Percentiles rank a stretch among this genome's conserved stretches.
phyloP scores from a whole-genome alignment of 2,888 invertebrate genomes.

The Lissocephala sabroskyi region DNA sequence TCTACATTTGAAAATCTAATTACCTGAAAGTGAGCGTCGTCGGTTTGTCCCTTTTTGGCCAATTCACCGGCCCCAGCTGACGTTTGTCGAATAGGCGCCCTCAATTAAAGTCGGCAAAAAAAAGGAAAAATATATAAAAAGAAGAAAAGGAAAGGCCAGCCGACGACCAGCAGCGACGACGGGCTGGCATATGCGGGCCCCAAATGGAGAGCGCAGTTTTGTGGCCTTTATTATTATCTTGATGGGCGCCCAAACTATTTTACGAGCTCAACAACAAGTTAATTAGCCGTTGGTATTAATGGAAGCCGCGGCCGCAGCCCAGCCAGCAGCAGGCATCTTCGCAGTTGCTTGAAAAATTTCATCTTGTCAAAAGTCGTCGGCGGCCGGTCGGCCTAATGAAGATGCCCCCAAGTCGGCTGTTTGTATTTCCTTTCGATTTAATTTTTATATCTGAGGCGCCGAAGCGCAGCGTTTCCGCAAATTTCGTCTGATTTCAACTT shows the following conservation, averaged over 20 bases:
- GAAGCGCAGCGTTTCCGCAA: constrained; percentile 14
- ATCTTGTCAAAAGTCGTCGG: constrained; percentile 55
- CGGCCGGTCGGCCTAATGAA: no score
- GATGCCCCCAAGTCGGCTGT: constrained; percentile 1
- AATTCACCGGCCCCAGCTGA: constrained; percentile 36
- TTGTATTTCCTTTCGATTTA: constrained; percentile 6
- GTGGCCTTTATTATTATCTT: constrained; percentile 48
- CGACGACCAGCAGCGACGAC: no score
- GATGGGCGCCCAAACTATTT: constrained; percentile 60
- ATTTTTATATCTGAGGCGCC: no score
- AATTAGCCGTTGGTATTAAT: constrained; percentile 58
- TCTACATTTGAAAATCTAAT: constrained; percentile 59
- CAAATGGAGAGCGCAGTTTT: neutral
- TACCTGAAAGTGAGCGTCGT: constrained; percentile 53
- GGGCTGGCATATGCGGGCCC: constrained; percentile 8
- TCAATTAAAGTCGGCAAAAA: constrained; percentile 16
- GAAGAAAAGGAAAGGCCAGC: no score
- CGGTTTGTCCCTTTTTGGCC: constrained; percentile 14
- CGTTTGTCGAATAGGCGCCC: constrained; percentile 27
- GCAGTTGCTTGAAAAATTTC: constrained; percentile 43
- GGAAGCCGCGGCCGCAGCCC: constrained; percentile 21
- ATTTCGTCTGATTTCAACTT: constrained; percentile 19
- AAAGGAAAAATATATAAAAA: constrained; percentile 17
- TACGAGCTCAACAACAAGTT: constrained; percentile 63
- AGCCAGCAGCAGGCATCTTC: no score